Evolutionary conservation across 2,888 invertebrate genomes (phyloP), one percentile per base, ranked within the genome.

Genomic region (Mythimna impura): DNA sequence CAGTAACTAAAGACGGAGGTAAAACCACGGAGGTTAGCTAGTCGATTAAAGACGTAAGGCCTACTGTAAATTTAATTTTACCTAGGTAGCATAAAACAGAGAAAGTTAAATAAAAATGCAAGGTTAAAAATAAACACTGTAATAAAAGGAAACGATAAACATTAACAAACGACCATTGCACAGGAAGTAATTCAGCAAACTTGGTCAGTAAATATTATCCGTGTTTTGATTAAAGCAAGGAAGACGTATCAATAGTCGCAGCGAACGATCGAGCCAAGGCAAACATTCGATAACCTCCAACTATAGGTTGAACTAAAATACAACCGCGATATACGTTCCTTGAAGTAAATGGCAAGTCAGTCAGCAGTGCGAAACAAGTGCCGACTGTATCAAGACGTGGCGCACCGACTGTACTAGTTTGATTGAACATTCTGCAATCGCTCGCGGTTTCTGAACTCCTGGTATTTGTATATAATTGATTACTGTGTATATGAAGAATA

Each of bases 311-410:
- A 73, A 72, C 76, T 75, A 72, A 79, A 80, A 67, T 69, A 60
- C 64, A 60, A 50, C 63, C 43, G 61, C 43, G 61, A 61, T 17
- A 66, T 66, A 72, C 66, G 12, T 83, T 43, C 57, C 52, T 64
- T 65, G 63, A 57, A 69, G 76, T 82, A 62, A 72, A 70, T 69
- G 66, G 50, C 58, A 71, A 57, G 69, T 58, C 69, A 50, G 57
- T 66, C 62, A 47, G 65, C 67, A 83, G 90, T 89, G 88, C 52
- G 36, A 57, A 66, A 63, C 54, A 70, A 77, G 67, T 72, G 63
- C 54, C 52, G 80, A 88, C 87, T 89, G 85, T 87, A 91, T 92
- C 91, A 91, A 93, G 91, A 91, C 89, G 90, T 89, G 78, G 82
- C 73, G 86, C 66, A 79, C 87, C 82, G 69, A 69, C 74, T 89